Evolutionary conservation across 2,888 invertebrate species (phyloP).

Genomic region (Caenorhabditis sp.): DNA sequence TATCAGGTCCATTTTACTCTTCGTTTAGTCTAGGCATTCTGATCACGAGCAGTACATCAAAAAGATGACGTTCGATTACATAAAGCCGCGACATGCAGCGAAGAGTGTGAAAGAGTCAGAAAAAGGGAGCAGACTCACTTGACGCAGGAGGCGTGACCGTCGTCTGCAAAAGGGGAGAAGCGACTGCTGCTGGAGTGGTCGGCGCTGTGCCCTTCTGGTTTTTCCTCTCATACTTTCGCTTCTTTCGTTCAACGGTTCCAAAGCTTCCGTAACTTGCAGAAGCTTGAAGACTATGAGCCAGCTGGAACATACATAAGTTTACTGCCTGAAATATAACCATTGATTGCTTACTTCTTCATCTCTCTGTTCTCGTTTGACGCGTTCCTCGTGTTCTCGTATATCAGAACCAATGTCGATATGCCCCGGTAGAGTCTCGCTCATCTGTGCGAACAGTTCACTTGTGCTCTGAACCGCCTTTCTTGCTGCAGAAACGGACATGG

Average conservation of each 20-base stretch:
- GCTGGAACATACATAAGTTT: conserved; percentile 37
- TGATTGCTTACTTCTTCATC: conserved; percentile 72
- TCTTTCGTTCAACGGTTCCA: conserved; percentile 65
- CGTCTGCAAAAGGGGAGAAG: conserved; percentile 44
- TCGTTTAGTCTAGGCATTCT: background rate
- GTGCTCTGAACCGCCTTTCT: conserved; percentile 70
- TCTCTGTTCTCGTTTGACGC: conserved; percentile 70
- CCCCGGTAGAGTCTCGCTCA: conserved; percentile 75
- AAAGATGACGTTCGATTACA: conserved; percentile 12
- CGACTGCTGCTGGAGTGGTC: conserved; percentile 43
- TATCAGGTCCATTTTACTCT: background rate
- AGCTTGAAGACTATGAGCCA: conserved; percentile 60
- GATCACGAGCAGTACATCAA: background rate
- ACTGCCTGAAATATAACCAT: background rate
- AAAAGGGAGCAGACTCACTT: conserved; percentile 40
- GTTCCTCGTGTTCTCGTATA: conserved; percentile 72
- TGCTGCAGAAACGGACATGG: conserved; percentile 68
- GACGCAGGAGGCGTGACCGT: conserved; percentile 44
- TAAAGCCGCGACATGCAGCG: conserved; percentile 24
- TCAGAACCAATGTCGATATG: conserved; percentile 75
- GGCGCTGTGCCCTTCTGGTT: conserved; percentile 47
- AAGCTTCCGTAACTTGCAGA: conserved; percentile 34
- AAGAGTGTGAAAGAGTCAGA: conserved; percentile 12
- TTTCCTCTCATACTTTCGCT: conserved; percentile 75
- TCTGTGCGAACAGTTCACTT: conserved; percentile 76